phyloP scores from a whole-genome alignment of 1,140 invertebrate genomes.

The Atta colombica region DNA sequence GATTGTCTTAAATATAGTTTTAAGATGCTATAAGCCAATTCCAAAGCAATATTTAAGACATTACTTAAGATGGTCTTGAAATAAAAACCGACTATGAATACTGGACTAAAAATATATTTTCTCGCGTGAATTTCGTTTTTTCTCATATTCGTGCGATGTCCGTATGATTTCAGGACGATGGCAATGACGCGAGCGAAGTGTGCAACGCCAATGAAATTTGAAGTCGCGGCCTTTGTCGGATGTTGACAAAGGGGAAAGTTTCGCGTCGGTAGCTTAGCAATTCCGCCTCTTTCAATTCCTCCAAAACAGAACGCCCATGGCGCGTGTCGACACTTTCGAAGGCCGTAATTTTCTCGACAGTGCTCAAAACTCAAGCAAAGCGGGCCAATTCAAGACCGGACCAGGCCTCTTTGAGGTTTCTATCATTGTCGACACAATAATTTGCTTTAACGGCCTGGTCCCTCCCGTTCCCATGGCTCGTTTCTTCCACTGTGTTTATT shows the following conservation, averaged over 20 bases:
- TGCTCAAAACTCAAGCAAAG: slow-evolving; percentile 47
- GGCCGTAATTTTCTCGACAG: slow-evolving; percentile 54
- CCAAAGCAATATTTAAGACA: no score
- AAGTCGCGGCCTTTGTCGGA: slow-evolving; percentile 50
- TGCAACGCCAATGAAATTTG: slow-evolving; percentile 49
- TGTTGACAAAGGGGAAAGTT: slow-evolving; percentile 38
- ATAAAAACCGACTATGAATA: no score
- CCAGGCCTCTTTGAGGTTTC: slow-evolving; percentile 51
- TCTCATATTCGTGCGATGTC: not conserved
- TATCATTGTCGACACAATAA: slow-evolving; percentile 44
- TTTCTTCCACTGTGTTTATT: slow-evolving; percentile 15
- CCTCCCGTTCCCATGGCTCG: slow-evolving; percentile 36
- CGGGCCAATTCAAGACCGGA: slow-evolving; percentile 59
- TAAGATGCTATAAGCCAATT: no score
- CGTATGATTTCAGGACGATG: not conserved
- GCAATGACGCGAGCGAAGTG: slow-evolving; percentile 47
- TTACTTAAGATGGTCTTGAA: no score
- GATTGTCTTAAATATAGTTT: no score
- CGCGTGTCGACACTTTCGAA: slow-evolving; percentile 54
- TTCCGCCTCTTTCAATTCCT: slow-evolving; percentile 56
- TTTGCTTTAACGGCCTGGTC: slow-evolving; percentile 29
- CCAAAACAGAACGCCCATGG: slow-evolving; percentile 62
- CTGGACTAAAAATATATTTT: not conserved
- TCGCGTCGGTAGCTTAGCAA: slow-evolving; percentile 48
- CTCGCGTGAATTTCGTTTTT: not conserved